These are phyloP conservation scores for Hydropsyche betteni DNA, from an alignment of 2,888 invertebrate genomes.

Conservation along the genomic window DNA sequence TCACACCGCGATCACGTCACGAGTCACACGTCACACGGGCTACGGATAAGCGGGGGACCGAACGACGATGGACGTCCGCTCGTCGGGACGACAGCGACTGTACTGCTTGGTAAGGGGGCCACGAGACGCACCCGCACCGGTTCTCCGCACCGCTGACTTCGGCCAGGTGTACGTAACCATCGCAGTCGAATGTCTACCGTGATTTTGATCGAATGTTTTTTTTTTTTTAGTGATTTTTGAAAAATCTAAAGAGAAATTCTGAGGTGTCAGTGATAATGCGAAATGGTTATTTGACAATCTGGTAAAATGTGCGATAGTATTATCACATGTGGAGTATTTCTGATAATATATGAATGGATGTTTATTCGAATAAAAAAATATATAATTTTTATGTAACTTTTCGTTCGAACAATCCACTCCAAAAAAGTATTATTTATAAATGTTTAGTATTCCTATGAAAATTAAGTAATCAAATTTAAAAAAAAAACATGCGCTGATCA, in stretches of 20 bases:
- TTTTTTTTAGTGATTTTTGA: not conserved
- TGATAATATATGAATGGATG: too few relatives aligned
- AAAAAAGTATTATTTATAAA: too few relatives aligned
- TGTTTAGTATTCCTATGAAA: too few relatives aligned
- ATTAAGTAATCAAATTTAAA: not conserved
- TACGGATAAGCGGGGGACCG: not conserved
- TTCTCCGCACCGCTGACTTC: constrained; percentile 30
- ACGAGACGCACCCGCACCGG: constrained; percentile 28
- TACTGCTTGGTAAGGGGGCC: constrained; percentile 28
- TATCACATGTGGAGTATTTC: too few relatives aligned
- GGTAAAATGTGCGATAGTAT: too few relatives aligned
- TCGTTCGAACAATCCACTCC: too few relatives aligned
- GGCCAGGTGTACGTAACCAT: constrained; percentile 10
- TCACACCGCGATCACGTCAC: constrained; percentile 26
- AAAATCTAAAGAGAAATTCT: not conserved
- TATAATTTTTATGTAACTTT: too few relatives aligned
- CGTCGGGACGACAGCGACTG: not conserved
- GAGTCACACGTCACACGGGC: not conserved
- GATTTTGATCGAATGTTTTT: not conserved
- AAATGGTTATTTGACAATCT: too few relatives aligned
- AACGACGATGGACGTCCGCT: not conserved
- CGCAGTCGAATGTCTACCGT: too few relatives aligned
- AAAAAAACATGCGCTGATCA: not conserved
- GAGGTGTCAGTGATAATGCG: too few relatives aligned
- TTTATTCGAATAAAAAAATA: too few relatives aligned